Evolutionary conservation across 2,888 invertebrate genomes (phyloP), one percentile per base, ranked within the genome.

Genomic region (Drosophila meridiana): DNA sequence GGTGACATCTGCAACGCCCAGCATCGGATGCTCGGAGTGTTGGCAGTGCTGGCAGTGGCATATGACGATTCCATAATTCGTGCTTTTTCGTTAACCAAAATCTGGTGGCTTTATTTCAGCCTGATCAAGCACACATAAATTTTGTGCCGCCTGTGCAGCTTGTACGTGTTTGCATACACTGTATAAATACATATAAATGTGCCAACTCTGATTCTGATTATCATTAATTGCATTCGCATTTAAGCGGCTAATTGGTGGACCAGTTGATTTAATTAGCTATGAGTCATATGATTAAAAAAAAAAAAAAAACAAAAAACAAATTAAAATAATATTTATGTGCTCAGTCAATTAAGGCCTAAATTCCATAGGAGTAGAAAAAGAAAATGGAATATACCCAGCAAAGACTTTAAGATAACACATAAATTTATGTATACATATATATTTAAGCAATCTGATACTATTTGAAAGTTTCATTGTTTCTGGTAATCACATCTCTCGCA

Each of bases 121-220:
- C 57, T 57, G 73, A 77, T 69, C 69, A 57, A 77, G 73, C 78
- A 57, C 64, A 62, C 71, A 57, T 66, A n/a, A 56, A 38, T 45
- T 60, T 45, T 45, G 48, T 28, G 28, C n/a, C 53, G 71, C n/a
- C 38, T 53, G 32, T 28, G 28, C 47, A 34, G 40, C 34, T 42
- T 50, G 8, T 7, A 58, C 34, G n/a, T 45, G 32, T 28, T 38
- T 38, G 11, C n/a, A 34, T 20, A 32, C 13, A 38, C 34, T 56
- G 5, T 14, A 63, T 56, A 28, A 14, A 32, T 36, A 9, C 40
- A 14, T 50, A n/a, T 34, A 14, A 32, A 42, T 40, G 0, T 26
- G 61, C 26, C 42, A 42, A 14, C 32, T 55, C 40, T 32, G 40
- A 38, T 40, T 43, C 43, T 38, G 52, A 57, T 60, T 60, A 60